These are phyloP conservation scores for Agrypnia vestita DNA, from an alignment of 1,140 invertebrate genomes.

Conservation along the genomic window DNA sequence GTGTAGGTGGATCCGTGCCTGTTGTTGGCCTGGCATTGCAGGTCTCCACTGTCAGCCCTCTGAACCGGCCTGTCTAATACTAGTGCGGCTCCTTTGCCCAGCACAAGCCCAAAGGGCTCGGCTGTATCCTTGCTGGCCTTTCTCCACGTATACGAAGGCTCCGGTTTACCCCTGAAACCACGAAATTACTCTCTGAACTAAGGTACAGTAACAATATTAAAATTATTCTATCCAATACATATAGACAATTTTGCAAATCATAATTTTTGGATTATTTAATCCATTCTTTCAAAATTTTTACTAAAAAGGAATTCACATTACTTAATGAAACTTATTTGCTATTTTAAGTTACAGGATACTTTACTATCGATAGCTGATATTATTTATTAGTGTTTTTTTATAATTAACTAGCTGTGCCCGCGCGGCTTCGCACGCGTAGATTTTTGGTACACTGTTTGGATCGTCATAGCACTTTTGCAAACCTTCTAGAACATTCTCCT, in stretches of 20 bases:
- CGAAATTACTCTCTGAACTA: slow-evolving; percentile 38
- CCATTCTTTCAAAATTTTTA: not conserved
- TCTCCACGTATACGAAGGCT: slow-evolving; percentile 53
- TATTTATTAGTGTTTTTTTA: no score
- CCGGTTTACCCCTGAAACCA: slow-evolving; percentile 60
- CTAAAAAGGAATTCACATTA: not conserved
- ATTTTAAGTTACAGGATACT: no score
- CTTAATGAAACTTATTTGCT: no score
- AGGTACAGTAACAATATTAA: not conserved
- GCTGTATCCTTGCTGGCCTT: slow-evolving; percentile 34
- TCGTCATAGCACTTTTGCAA: no score
- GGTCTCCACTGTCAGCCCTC: slow-evolving; percentile 79
- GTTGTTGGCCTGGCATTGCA: slow-evolving; percentile 85
- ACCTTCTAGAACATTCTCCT: no score
- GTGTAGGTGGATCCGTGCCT: slow-evolving; percentile 80
- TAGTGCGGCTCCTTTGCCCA: slow-evolving; percentile 73
- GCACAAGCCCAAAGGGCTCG: slow-evolving; percentile 47
- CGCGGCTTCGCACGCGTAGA: no score
- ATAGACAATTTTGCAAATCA: not conserved
- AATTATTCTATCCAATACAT: not conserved
- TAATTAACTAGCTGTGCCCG: no score
- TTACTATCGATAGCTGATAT: no score
- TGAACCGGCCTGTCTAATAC: slow-evolving; percentile 75
- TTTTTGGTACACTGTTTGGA: no score
- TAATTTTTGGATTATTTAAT: not conserved